Evolutionary conservation across 2,113 vertebrate genomes (phyloP), one percentile per base, ranked within the genome.

Genomic region (Suncus etruscus): DNA sequence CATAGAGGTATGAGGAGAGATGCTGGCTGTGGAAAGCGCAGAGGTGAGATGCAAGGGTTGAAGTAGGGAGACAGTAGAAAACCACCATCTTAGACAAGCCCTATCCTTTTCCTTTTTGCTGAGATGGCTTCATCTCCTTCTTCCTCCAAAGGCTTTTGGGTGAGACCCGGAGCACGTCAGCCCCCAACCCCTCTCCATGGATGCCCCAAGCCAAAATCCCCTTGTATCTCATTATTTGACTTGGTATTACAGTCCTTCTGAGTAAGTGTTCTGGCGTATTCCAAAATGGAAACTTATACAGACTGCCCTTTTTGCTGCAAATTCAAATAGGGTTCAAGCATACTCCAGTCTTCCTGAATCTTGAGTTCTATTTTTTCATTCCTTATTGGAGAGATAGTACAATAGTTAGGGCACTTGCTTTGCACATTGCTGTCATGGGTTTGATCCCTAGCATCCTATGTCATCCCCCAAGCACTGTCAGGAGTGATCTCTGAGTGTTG

Each of bases 71-170:
- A 61, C 58, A 61, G 58, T 61, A 16, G 58, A 61, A 20, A 22
- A 5, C 6, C 16, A 15, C 5, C 3, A 6, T 61, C 18, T 5
- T 18, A 4, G 58, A 20, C 58, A 6, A 32, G 20, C 6, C 65
- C 47, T 2, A 1, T 3, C 29, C 5, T 48, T 3, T 1, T 70
- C 20, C 51, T 14, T 78, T 39, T 54, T 18, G 8, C 11, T 4
- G n/a, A 16, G 0, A 11, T 4, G 47, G 3, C 18, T 25, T 29
- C 20, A 11, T 10, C 24, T n/a, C 1, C 1, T 1, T 14, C 18
- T 47, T 48, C 24, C 24, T 27, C 18, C 7, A 14, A 29, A 8
- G 0, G 0, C 63, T 47, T 32, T 31, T 75, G 4, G 54, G 27
- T 7, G 31, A 54, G 15, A 9, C 47, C 32, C 1, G 0, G 69